These are phyloP conservation scores for Pterocles orientalis DNA, from an alignment of 2,113 vertebrate genomes.

Conservation along the genomic window DNA sequence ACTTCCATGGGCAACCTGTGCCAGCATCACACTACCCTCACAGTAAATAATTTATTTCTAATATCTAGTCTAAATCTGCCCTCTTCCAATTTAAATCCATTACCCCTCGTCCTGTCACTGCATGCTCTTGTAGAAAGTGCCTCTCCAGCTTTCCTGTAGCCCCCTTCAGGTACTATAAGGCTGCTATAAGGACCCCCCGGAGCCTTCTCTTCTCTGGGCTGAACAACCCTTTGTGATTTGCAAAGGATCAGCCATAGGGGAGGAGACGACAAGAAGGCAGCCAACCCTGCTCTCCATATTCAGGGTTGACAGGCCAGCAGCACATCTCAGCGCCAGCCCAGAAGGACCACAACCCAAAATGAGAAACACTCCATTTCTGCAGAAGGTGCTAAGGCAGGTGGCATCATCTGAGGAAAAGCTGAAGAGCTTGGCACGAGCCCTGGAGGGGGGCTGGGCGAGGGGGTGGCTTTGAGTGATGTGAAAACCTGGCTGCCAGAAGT, in stretches of 20 bases:
- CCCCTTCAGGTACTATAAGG: too few relatives aligned
- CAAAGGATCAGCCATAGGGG: background rate
- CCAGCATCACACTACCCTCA: too few relatives aligned
- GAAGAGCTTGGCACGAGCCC: background rate
- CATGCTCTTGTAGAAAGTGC: too few relatives aligned
- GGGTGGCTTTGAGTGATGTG: constrained; percentile 23
- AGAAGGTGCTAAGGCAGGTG: constrained; percentile 36
- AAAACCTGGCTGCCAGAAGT: constrained; percentile 56
- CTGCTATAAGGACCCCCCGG: too few relatives aligned
- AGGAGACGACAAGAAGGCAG: background rate
- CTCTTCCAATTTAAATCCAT: too few relatives aligned
- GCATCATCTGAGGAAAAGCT: background rate
- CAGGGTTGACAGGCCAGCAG: background rate
- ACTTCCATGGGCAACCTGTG: too few relatives aligned
- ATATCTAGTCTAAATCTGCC: too few relatives aligned
- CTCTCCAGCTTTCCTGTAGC: too few relatives aligned
- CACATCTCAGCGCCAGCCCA: background rate
- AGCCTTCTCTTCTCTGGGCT: too few relatives aligned
- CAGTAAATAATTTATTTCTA: too few relatives aligned
- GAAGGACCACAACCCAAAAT: background rate
- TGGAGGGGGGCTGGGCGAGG: background rate
- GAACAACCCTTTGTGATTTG: background rate
- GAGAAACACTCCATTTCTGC: background rate
- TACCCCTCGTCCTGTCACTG: too few relatives aligned
- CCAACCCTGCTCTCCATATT: background rate